Evolutionary conservation across 2,797 vertebrate species (phyloP).

Genomic region (Strix occidentalis): DNA sequence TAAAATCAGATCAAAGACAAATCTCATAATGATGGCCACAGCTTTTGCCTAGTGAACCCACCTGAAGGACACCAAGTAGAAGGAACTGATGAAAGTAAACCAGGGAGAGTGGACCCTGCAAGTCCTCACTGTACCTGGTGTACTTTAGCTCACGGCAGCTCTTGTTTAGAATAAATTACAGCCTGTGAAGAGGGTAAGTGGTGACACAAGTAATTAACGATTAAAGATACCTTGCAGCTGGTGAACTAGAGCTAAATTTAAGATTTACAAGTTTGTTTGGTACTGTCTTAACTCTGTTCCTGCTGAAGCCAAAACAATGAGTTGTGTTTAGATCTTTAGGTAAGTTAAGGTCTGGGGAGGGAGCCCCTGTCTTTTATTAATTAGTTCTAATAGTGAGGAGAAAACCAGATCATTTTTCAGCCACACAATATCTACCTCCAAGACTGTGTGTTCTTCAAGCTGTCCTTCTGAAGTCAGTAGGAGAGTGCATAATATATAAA

Average conservation of each 20-base stretch:
- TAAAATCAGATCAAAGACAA: not conserved
- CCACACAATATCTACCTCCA: not conserved
- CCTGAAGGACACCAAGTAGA: not conserved
- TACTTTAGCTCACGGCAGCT: not conserved
- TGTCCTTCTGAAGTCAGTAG: not conserved
- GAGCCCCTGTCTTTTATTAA: not conserved
- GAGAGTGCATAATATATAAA: not conserved
- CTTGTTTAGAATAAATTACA: not conserved
- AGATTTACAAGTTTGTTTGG: not conserved
- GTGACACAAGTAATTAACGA: not conserved
- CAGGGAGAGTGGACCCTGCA: not conserved
- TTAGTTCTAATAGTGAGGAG: not conserved
- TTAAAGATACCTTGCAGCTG: not conserved
- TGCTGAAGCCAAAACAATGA: not conserved
- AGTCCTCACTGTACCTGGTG: not conserved
- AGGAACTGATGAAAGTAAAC: not conserved
- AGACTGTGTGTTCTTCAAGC: not conserved
- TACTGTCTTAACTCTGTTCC: not conserved
- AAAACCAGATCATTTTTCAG: not conserved
- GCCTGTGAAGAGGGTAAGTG: not conserved
- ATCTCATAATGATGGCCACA: not conserved
- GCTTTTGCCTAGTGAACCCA: not conserved
- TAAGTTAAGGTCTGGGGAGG: not conserved
- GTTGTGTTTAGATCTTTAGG: not conserved
- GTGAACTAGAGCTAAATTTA: not conserved